Evolutionary conservation across 2,797 vertebrate species (phyloP).

Genomic region (Gouania willdenowi): DNA sequence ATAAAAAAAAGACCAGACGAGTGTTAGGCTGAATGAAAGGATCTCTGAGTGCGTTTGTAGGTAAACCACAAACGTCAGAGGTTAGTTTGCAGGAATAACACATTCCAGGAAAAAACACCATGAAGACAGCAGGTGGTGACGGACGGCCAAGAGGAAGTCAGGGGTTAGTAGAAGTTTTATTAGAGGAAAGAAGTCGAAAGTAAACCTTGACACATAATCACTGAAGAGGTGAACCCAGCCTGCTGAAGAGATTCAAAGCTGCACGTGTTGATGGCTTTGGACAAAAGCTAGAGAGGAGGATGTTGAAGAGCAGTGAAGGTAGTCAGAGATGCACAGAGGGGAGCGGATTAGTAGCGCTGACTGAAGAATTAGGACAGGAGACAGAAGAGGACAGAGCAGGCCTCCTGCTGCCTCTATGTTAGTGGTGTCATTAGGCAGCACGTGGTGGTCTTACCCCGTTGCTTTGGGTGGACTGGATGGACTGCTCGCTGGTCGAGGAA

Average conservation of each 20-base stretch:
- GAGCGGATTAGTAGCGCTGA: conserved; percentile 68
- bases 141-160: conserved; percentile 47
- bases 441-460: conserved; percentile 93
- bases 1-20: conserved; percentile 45
- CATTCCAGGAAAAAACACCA: conserved; percentile 37
- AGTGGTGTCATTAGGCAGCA: conserved; percentile 61
- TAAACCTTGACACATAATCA: conserved; percentile 40
- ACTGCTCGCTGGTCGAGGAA: conserved; percentile 98
- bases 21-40: conserved; percentile 36
- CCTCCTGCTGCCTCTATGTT: conserved; percentile 45
- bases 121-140: conserved; percentile 40
- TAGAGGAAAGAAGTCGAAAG: conserved; percentile 49
- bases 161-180: conserved; percentile 69
- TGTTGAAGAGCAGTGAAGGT: conserved; percentile 46
- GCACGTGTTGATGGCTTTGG: no score
- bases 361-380: conserved; percentile 52
- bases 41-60: conserved; percentile 42
- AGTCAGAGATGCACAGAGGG: conserved; percentile 47
- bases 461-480: conserved; percentile 97
- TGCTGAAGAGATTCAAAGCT: no score
- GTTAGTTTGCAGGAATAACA: conserved; percentile 56
- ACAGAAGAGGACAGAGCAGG: conserved; percentile 51
- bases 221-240: conserved; percentile 31
- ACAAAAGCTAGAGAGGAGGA: conserved; percentile 30
- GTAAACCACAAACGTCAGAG: conserved; percentile 42